Evolutionary conservation across 2,113 vertebrate genomes (phyloP).

Genomic region (Protobothrops flavoviridis): DNA sequence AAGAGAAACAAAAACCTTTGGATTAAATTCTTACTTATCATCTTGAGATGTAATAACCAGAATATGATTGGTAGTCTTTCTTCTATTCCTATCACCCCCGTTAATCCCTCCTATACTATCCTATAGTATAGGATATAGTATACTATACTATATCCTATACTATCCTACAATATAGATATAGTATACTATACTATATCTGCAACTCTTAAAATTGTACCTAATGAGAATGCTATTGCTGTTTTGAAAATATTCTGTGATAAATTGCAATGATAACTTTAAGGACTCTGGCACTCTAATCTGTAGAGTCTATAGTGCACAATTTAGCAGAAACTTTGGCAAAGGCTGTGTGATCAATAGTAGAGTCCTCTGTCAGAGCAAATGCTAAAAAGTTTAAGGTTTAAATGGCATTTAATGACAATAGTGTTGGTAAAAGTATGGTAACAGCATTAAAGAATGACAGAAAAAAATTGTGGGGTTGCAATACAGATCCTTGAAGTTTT

Average conservation of each 20-base stretch:
- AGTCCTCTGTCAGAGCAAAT: not conserved
- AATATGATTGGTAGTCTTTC: not conserved
- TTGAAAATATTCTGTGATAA: not conserved
- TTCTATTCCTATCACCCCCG: not conserved
- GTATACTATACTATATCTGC: not conserved
- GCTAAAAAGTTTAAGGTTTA: not conserved
- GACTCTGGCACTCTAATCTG: not conserved
- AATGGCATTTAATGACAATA: not conserved
- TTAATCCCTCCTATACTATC: not conserved
- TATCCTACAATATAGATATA: not conserved
- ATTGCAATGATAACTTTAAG: not conserved
- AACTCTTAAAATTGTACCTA: not conserved
- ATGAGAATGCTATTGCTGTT: not conserved
- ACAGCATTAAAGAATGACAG: not conserved
- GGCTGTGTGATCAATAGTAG: not conserved
- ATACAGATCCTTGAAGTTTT: not conserved
- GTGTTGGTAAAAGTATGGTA: not conserved
- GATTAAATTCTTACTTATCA: not conserved
- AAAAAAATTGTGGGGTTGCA: not conserved
- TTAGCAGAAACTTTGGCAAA: not conserved
- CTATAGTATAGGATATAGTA: not conserved
- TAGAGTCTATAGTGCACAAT: not conserved
- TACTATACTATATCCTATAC: not conserved
- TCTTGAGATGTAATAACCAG: not conserved
- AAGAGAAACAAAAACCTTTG: not conserved